phyloP scores from a whole-genome alignment of 2,888 invertebrate species.

The Drosophila algonquin region DNA sequence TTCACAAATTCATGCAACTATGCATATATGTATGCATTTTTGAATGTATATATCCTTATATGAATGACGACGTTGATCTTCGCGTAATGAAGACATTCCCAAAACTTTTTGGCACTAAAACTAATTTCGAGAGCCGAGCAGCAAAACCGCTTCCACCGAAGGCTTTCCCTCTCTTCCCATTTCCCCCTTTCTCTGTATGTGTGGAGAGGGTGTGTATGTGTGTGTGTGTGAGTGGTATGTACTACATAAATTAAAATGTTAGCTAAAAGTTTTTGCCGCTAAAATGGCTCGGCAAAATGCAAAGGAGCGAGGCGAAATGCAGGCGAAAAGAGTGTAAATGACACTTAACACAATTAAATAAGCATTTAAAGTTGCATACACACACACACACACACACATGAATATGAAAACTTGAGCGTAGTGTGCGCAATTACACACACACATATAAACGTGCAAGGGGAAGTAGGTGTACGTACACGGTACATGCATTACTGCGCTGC shows the following conservation, averaged over 20 bases:
- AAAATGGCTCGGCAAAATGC: slow-evolving; percentile 56
- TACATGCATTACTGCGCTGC: slow-evolving; percentile 50
- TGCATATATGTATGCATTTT: slow-evolving; percentile 1
- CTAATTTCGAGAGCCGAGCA: slow-evolving; percentile 67
- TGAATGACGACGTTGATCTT: slow-evolving; percentile 49
- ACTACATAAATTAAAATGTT: slow-evolving; percentile 77
- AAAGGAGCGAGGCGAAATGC: slow-evolving; percentile 8
- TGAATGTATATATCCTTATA: slow-evolving; percentile 5
- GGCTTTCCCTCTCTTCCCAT: neutral
- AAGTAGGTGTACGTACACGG: neutral
- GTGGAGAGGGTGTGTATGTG: slow-evolving; percentile 6
- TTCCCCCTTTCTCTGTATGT: neutral
- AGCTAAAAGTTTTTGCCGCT: slow-evolving; percentile 71
- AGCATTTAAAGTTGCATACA: slow-evolving; percentile 71
- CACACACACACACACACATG: slow-evolving; percentile 30
- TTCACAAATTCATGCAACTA: neutral
- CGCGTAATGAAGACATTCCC: slow-evolving; percentile 72
- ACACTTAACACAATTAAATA: slow-evolving; percentile 80
- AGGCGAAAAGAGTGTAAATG: slow-evolving; percentile 65
- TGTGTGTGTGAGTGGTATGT: slow-evolving; percentile 30
- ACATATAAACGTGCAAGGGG: neutral
- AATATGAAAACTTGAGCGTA: slow-evolving; percentile 55
- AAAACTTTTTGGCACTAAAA: slow-evolving; percentile 62
- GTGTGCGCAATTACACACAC: slow-evolving; percentile 56
- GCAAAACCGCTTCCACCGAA: slow-evolving; percentile 11